Evolutionary conservation across 2,888 invertebrate species (phyloP), one percentile per base, ranked within the genome.

Genomic region (Tipula helvola): DNA sequence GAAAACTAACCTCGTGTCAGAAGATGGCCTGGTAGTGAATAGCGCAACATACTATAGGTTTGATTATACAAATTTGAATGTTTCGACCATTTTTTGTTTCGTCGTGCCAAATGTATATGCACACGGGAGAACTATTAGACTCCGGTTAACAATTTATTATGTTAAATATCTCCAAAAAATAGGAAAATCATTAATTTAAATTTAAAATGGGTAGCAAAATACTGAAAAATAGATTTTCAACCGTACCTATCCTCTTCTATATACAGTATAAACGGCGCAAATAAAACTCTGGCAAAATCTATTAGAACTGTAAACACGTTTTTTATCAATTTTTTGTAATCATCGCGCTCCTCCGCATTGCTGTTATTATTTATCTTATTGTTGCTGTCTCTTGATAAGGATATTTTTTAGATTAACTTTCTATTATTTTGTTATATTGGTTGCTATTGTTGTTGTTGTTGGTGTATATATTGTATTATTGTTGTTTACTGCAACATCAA

Each of bases 261-360:
- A 12, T 8, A 44, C 5, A 12, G 44, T 44, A 10, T 42, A 42
- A 10, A 57, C 16, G 52, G 52, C 16, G 5, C 7, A 57, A 57
- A 57, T 57, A n/a, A 57, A 57, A 57, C 52, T 71, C 71, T 71
- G 28, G 71, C 7, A 71, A 71, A 71, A 28, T 71, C 71, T 28
- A 71, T 71, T 71, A 71, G 28, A 71, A 28, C 28, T 28, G 71
- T 71, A 71, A 28, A 71, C 71, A 71, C 71, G 71, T 71, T 71
- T 71, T 71, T 71, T 71, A 71, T 71, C 71, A 71, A 71, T 71
- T 71, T 71, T 71, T 71, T 71, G 71, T 71, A 71, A 71, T 71
- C 71, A 71, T 28, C 71, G 71, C 71, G 28, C 7, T 71, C 71
- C 71, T 71, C 71, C 10, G 71, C 71, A 28, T 71, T 52, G 52